Evolutionary conservation across 2,797 vertebrate genomes (phyloP), one percentile per base, ranked within the genome.

Genomic region (Leontocebus nigricollis): DNA sequence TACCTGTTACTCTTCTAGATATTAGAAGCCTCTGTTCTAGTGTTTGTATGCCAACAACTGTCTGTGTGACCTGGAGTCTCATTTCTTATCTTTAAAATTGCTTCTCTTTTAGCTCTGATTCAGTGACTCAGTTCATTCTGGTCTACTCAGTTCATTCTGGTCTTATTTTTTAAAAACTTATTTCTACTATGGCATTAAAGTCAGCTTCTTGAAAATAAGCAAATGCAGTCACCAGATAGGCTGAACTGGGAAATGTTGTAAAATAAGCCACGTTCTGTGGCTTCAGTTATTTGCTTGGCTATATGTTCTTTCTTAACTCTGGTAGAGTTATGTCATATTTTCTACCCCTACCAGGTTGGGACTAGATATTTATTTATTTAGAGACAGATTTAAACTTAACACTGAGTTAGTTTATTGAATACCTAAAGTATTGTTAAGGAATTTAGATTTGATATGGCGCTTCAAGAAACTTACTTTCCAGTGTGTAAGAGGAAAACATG

Each of bases 31-130:
- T 88, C 39, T 64, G 36, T 67, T 67, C 44, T 67, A 79, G 33
- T 12, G 33, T 96, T 73, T 80, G 33, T 75, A 8, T 82, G 33
- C 75, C 67, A 26, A 41, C 33, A 93, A 4, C 27, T 88, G 39
- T 41, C 73, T 90, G 15, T 79, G 46, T 95, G 64, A 83, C 24
- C 10, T 70, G 48, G 46, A 94, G n/a, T 80, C 30, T 93, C 26
- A 59, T 90, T 70, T 85, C 8, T 94, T 36, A 52, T 89, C 36
- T 97, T 72, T 82, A 76, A 77, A 92, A 76, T 80, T 7, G 39
- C 88, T 76, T 64, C 8, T 26, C 20, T 87, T 79, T 20, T 80
- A 50, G 9, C 36, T 76, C 48, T 77, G 33, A 72, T 76, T 73
- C 41, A 55, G n/a, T 64, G 61, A 64, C 61, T 64, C 61, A 64